Conservation (phyloP, 2,888 invertebrate genomes). For the Dioctria rufipes region DNA sequence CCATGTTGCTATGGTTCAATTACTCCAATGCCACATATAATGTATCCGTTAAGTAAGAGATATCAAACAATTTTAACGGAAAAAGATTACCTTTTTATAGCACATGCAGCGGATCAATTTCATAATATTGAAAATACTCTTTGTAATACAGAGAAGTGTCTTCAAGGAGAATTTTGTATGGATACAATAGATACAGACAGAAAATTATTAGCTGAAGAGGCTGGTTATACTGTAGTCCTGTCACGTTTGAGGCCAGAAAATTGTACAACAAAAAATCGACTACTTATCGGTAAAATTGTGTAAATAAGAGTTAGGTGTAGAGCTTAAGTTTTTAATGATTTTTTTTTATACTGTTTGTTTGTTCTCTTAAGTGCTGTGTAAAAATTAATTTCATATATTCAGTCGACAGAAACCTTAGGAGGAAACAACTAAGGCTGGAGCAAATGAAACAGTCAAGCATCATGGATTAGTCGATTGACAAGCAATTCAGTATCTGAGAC, state of each 20-base stretch:
- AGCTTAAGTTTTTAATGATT: neutral
- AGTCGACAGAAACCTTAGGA: too few relatives aligned
- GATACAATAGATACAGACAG: slow-evolving; percentile 90
- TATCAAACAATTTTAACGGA: slow-evolving; percentile 72
- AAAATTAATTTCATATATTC: too few relatives aligned
- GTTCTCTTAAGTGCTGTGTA: too few relatives aligned
- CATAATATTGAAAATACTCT: slow-evolving; percentile 75
- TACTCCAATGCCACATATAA: slow-evolving; percentile 83
- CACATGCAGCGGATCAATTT: slow-evolving; percentile 94
- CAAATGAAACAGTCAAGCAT: too few relatives aligned
- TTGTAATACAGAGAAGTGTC: slow-evolving; percentile 69
- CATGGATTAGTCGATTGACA: too few relatives aligned
- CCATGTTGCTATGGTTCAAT: slow-evolving; percentile 96
- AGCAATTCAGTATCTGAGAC: too few relatives aligned
- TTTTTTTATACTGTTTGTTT: too few relatives aligned
- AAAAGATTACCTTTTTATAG: slow-evolving; percentile 83
- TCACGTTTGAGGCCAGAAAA: slow-evolving; percentile 83
- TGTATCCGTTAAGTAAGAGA: slow-evolving; percentile 85
- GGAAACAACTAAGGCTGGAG: too few relatives aligned
- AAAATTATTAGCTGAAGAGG: slow-evolving; percentile 81
- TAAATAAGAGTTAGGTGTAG: neutral
- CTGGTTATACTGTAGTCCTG: slow-evolving; percentile 82
- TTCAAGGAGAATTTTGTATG: slow-evolving; percentile 91
- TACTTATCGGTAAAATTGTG: slow-evolving; percentile 65
- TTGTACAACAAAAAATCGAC: slow-evolving; percentile 90